phyloP scores from a whole-genome alignment of 2,113 vertebrate genomes.

The Struthio camelus region DNA sequence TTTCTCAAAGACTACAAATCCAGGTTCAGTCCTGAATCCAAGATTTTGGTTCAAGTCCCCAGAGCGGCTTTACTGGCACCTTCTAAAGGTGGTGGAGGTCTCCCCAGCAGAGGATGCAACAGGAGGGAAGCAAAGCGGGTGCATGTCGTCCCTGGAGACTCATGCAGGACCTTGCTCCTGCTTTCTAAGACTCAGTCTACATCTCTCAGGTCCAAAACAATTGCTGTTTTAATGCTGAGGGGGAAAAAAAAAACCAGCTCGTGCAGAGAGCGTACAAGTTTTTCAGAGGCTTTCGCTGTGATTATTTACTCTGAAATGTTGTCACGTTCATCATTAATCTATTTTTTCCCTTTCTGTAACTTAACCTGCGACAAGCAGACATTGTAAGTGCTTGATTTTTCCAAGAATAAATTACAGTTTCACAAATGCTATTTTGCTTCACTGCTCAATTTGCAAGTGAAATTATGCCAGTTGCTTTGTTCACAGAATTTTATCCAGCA shows the following conservation, averaged over 20 bases:
- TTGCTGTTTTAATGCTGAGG: not conserved
- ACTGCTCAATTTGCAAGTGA: constrained; percentile 70
- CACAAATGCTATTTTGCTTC: constrained; percentile 63
- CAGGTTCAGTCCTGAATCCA: not conserved
- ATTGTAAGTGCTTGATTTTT: constrained; percentile 52
- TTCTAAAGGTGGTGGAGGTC: not conserved
- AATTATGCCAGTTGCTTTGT: constrained; percentile 64
- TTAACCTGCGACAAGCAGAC: constrained; percentile 40
- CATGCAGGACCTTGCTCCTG: not conserved
- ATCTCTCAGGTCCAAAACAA: not conserved
- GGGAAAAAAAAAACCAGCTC: not conserved
- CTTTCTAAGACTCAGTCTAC: rapidly evolving
- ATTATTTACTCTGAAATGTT: constrained; percentile 38
- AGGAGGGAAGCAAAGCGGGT: not conserved
- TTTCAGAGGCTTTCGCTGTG: not conserved
- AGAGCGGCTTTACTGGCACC: not conserved
- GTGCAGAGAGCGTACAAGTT: not conserved
- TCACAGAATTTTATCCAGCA: constrained; percentile 33
- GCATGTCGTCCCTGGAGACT: not conserved
- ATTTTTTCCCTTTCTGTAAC: constrained; percentile 38
- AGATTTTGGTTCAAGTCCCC: not conserved
- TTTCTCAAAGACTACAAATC: not conserved
- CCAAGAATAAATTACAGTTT: constrained; percentile 64
- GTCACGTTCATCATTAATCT: constrained; percentile 58
- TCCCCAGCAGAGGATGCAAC: not conserved